Conservation (phyloP, 2,888 invertebrate species). For the Hyles lineata region DNA sequence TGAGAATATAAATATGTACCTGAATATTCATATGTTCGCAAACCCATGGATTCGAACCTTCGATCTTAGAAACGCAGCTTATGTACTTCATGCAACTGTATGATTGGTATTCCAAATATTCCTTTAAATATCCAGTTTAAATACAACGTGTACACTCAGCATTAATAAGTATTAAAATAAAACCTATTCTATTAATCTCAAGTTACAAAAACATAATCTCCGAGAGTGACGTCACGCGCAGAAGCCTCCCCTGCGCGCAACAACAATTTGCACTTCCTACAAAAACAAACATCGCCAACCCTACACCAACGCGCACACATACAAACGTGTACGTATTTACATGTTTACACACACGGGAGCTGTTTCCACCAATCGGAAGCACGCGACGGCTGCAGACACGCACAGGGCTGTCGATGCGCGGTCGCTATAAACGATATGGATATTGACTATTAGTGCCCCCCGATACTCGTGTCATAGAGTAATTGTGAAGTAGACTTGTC, state of each 20-base stretch:
- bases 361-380: background rate
- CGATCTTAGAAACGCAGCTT: too few relatives aligned
- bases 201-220: background rate
- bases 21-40: too few relatives aligned
- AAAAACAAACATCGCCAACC: slow-evolving; percentile 13
- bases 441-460: slow-evolving; percentile 17
- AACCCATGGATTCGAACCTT: too few relatives aligned
- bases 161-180: background rate
- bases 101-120: too few relatives aligned
- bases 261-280: background rate
- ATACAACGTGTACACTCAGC: background rate
- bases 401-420: slow-evolving; percentile 3
- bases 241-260: background rate
- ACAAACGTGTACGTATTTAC: background rate
- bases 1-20: too few relatives aligned
- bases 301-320: background rate
- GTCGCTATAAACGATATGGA: background rate
- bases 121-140: too few relatives aligned
- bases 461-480: slow-evolving; percentile 10
- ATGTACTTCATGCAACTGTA: too few relatives aligned
- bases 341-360: background rate
- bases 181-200: background rate
- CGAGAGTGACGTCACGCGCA: background rate
- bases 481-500: background rate
- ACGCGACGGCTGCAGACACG: background rate